A percentile compares a stretch with the other conserved stretches of the same genome.
Evolutionary conservation across 2,113 vertebrate species (phyloP).

Genomic region (Paramisgurnus dabryanus): DNA sequence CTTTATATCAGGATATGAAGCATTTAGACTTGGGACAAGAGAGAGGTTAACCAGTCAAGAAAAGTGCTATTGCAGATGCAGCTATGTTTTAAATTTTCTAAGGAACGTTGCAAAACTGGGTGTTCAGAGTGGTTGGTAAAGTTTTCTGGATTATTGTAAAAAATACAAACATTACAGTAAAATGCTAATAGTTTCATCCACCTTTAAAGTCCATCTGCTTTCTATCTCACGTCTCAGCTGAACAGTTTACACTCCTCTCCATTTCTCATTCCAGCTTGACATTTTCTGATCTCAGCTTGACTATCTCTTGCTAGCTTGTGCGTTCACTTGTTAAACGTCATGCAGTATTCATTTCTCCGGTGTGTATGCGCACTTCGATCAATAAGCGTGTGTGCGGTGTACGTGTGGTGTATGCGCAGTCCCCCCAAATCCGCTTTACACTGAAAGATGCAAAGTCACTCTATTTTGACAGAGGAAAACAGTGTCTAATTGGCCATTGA

Average conservation of each 20-base stretch:
- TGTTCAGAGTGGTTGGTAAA: no score
- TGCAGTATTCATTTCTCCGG: constrained; percentile 39
- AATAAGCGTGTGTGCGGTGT: background rate
- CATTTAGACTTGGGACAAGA: no score
- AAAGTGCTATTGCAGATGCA: no score
- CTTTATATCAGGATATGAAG: no score
- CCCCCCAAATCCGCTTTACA: constrained; percentile 19
- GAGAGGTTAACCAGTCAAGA: no score
- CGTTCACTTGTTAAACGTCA: constrained; percentile 40
- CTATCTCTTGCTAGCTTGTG: constrained; percentile 1
- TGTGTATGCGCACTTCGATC: constrained; percentile 5
- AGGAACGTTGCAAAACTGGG: no score
- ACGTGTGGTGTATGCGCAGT: background rate
- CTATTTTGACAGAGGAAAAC: constrained; percentile 11
- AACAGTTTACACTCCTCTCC: background rate
- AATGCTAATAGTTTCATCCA: constrained; percentile 1
- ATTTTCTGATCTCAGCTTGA: constrained; percentile 15
- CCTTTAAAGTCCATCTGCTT: constrained; percentile 6
- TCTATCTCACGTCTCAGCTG: background rate
- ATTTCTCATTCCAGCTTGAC: constrained; percentile 29
- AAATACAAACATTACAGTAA: background rate
- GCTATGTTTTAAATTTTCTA: no score
- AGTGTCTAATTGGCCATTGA: constrained; percentile 37
- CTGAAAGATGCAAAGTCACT: constrained; percentile 35
- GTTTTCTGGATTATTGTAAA: background rate